A percentile compares a stretch with the other conserved stretches of the same genome.
phyloP scores from a whole-genome alignment of 2,797 vertebrate species.

The Dicrostonyx torquatus region DNA sequence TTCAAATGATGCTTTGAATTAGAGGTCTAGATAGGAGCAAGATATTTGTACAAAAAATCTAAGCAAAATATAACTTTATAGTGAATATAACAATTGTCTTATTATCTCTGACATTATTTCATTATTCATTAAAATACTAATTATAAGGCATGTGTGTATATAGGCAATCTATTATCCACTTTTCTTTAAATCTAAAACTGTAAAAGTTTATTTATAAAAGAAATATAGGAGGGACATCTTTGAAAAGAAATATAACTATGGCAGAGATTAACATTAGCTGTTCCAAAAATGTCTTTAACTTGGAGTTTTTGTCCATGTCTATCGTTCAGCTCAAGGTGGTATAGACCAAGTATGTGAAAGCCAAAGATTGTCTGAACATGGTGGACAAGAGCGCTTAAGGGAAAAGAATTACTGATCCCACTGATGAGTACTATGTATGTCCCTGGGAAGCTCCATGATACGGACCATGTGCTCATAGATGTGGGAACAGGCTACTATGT shows the following conservation, averaged over 20 bases:
- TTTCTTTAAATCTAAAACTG: neutral
- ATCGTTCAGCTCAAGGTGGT: too few relatives aligned
- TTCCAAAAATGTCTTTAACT: neutral
- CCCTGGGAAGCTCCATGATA: constrained; percentile 93
- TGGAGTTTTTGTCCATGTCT: too few relatives aligned
- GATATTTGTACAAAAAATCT: neutral
- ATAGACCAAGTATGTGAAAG: too few relatives aligned
- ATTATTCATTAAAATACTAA: neutral
- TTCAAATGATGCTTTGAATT: neutral
- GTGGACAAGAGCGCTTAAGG: too few relatives aligned
- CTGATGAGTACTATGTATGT: constrained; percentile 90
- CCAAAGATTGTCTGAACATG: too few relatives aligned
- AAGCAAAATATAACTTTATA: neutral
- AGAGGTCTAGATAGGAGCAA: neutral
- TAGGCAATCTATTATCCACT: neutral
- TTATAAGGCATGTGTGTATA: neutral
- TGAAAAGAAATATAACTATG: neutral
- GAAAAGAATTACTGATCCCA: too few relatives aligned
- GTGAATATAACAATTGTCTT: neutral
- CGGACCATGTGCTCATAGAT: constrained; percentile 93
- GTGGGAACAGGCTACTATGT: constrained; percentile 97
- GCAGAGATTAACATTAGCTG: neutral
- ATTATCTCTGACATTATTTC: neutral
- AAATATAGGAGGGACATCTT: neutral
- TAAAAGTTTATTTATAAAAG: neutral